A percentile compares a stretch with the other conserved stretches of the same genome.
Evolutionary conservation across 2,888 invertebrate genomes (phyloP).

Genomic region (Drosophila borborema): DNA sequence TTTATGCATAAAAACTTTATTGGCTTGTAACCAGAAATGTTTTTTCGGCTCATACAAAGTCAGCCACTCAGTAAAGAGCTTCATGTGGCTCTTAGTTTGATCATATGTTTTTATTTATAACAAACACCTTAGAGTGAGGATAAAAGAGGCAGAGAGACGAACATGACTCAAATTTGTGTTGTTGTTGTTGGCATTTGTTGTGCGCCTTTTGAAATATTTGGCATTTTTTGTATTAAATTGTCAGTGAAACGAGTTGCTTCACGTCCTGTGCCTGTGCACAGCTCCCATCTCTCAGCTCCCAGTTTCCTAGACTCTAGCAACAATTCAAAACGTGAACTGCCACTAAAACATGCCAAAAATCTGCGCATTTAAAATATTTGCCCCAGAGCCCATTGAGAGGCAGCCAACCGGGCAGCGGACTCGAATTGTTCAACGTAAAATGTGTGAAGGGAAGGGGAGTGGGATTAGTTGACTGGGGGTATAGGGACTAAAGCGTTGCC

Average conservation of each 20-base stretch:
- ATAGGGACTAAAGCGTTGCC: constrained; percentile 29
- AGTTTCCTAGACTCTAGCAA: constrained; percentile 59
- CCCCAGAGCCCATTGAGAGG: constrained; percentile 76
- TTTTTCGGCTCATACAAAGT: neutral
- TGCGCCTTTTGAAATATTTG: constrained; percentile 68
- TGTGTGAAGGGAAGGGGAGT: neutral
- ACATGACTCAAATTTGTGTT: constrained; percentile 32
- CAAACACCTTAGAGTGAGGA: constrained; percentile 39
- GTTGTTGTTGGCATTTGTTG: constrained; percentile 41
- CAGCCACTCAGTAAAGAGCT: neutral
- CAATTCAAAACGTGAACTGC: constrained; percentile 80
- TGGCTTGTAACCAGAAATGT: constrained; percentile 7
- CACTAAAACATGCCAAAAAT: constrained; percentile 81
- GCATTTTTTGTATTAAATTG: constrained; percentile 78
- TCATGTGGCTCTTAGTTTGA: constrained; percentile 18
- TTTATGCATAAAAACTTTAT: constrained; percentile 3
- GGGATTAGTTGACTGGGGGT: neutral
- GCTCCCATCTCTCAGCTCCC: neutral
- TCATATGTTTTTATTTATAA: constrained; percentile 11
- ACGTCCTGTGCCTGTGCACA: constrained; percentile 6
- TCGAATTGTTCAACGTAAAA: constrained; percentile 47
- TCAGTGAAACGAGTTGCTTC: constrained; percentile 73
- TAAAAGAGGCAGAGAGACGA: neutral
- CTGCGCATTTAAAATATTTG: constrained; percentile 80
- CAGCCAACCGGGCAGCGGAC: constrained; percentile 65